These are phyloP conservation scores for Leptinotarsa peninsularis DNA, from an alignment of 2,888 invertebrate species.

Conservation along the genomic window DNA sequence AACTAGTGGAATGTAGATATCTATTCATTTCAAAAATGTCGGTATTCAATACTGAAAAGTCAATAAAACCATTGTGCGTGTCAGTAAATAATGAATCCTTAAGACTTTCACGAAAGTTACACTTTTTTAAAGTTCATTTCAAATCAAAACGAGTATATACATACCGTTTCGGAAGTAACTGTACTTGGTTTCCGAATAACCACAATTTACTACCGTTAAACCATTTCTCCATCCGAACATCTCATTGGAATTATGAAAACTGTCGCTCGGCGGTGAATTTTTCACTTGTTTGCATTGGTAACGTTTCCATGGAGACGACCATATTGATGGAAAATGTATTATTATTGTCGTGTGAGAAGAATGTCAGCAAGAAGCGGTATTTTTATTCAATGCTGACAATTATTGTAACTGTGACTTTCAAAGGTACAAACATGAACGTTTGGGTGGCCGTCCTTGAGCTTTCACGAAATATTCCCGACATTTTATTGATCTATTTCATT, in stretches of 20 bases:
- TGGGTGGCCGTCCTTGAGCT: slow-evolving; percentile 4
- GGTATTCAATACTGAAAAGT: no score
- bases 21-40: no score
- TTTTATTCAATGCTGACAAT: slow-evolving; percentile 18
- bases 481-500: neutral
- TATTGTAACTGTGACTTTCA: slow-evolving; percentile 10
- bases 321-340: slow-evolving; percentile 39
- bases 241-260: slow-evolving; percentile 37
- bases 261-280: slow-evolving; percentile 18
- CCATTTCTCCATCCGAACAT: slow-evolving; percentile 86
- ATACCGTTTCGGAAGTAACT: slow-evolving; percentile 85
- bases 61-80: no score
- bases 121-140: no score
- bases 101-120: no score
- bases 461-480: neutral
- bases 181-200: slow-evolving; percentile 91
- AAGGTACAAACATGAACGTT: slow-evolving; percentile 5
- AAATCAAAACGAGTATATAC: slow-evolving; percentile 42
- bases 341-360: neutral
- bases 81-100: no score
- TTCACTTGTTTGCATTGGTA: slow-evolving; percentile 42
- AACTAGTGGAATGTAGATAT: no score
- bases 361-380: neutral
- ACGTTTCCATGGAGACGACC: slow-evolving; percentile 37
- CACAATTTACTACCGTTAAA: slow-evolving; percentile 90